Conservation (phyloP, 2,113 vertebrate genomes). For the Ornithorhynchus anatinus region DNA sequence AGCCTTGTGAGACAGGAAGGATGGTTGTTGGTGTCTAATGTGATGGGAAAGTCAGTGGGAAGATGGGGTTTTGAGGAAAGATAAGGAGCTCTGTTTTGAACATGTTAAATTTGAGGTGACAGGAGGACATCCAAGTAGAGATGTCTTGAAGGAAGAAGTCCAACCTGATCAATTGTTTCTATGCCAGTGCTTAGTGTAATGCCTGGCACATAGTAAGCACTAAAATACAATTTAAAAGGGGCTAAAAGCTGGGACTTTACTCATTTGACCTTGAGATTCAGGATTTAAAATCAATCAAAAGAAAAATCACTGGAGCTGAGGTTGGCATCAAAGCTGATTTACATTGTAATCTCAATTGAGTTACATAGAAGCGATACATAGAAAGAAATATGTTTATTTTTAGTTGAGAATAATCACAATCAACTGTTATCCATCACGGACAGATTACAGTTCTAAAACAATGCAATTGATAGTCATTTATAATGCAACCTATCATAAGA, state of each 20-base stretch:
- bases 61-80: too few species aligned
- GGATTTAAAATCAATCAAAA: not conserved
- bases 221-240: conserved; percentile 3
- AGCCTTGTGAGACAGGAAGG: too few species aligned
- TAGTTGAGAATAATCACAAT: not conserved
- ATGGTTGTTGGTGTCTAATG: too few species aligned
- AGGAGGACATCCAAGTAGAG: too few species aligned
- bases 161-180: too few species aligned
- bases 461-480: not conserved
- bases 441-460: not conserved
- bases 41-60: too few species aligned
- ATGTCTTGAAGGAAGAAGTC: too few species aligned
- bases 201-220: not conserved
- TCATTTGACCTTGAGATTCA: too few species aligned
- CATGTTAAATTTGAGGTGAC: too few species aligned
- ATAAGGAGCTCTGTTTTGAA: too few species aligned
- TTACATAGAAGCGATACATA: not conserved
- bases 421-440: not conserved
- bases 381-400: not conserved
- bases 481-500: not conserved
- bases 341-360: not conserved
- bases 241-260: not conserved
- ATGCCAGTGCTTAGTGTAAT: too few species aligned
- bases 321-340: not conserved
- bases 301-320: not conserved